Base-by-base conservation (phyloP, 2,797 vertebrate genomes). In the Tenualosa ilisha region DNA sequence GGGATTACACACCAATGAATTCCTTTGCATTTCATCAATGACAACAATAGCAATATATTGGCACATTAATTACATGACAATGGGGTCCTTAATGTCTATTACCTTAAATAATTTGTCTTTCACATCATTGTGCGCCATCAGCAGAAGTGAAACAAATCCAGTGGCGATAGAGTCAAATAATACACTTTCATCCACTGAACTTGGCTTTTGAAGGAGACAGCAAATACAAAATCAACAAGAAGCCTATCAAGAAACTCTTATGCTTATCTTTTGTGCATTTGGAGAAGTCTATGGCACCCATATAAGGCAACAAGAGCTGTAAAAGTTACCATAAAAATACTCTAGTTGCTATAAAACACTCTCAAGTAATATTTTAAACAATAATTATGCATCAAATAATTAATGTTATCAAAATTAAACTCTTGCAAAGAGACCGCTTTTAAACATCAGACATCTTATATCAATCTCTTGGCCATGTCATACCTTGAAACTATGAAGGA, bases 41-140 rank as follows among this genome's bases (percentile, higher is more conserved):
- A 20, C 17, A 56, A 43, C 37, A 75, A 75, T 20, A 22, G 72
- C 22, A 43, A 17, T 46, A 8, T 22, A 79, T 7, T 72, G 26
- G 22, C 22, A 22, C 17, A 40, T 75, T 46, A 20, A 22, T 79
- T 22, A 20, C 22, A 20, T 40, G 5, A 75, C 9, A 49, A 43
- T 83, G 22, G 26, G 26, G 82, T 82, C 53, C 6, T 22, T 56
- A 46, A 20, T 17, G 83, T 72, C 84, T 43, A 0, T 0, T 92
- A 94, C 91, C 93, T 93, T 91, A 85, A 94, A 91, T 83, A 94
- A 93, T 84, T 46, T 31, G 86, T 93, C 92, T 81, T 93, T 93
- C 20, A 84, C 81, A 86, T 86, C 59, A 63, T 59, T 13, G 3
- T 90, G 90, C 89, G 92, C 79, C 86, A 56, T 90, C 86, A 91